Base-by-base conservation (phyloP, 2,888 invertebrate genomes). In the Agapetus fuscipes region DNA sequence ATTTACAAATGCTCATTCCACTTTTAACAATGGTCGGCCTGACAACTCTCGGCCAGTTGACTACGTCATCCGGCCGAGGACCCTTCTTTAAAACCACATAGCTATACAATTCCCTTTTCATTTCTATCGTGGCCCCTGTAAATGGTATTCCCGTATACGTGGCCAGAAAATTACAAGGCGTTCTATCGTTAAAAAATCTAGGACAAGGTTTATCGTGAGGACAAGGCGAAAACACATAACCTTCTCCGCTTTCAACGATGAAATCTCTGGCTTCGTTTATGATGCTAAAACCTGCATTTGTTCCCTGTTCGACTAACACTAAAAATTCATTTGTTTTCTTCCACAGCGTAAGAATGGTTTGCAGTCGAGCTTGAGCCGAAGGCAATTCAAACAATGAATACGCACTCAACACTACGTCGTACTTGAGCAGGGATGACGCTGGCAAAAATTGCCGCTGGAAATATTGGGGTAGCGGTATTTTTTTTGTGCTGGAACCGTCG, bases 31-130 rank as follows among this genome's bases (percentile, higher is more conserved):
- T 58, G 0, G 79, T 76, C n/a, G 80, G 77, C 40, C 81, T 59
- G 0, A 93, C 80, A 14, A 91, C 60, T 45, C 93, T 72, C 0
- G 91, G 89, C 90, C 91, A 93, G 10, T 72, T 67, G 0, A 67
- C 61, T 41, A 73, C 68, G 42, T 66, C 54, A 1, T 64, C 54
- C 1, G 66, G 57, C 25, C 75, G 57, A 2, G 53, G 41, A 13
- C 89, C 84, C 76, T 87, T 88, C 58, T 76, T 83, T 16, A 95
- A 59, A 32, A 95, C 78, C 1, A 90, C 71, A 58, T 90, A 95
- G 0, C 82, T 80, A 58, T 78, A 93, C 15, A 72, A 55, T 50
- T 86, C 82, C 1, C 59, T 69, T 34, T 55, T 59, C 0, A 16
- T 16, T 3, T 33, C 20, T 4, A 6, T 20, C 5, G 5, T 20